Conservation (phyloP, 2,888 invertebrate genomes). For the Formica aserva region DNA sequence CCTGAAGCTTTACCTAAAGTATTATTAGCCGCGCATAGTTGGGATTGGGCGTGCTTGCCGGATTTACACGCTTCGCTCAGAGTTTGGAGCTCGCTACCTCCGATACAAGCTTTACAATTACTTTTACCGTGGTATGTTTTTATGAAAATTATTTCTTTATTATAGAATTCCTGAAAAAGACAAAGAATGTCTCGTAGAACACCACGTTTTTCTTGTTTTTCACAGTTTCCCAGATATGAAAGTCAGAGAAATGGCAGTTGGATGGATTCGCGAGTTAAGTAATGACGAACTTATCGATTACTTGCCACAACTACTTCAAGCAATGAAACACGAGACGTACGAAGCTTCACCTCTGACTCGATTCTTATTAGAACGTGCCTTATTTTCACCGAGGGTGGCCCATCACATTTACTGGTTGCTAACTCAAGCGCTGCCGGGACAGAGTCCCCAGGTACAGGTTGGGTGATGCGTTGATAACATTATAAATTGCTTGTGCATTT, state of each 20-base stretch:
- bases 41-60: conserved; percentile 95
- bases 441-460: conserved; percentile 91
- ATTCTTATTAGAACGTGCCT: conserved; percentile 93
- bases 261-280: conserved; percentile 92
- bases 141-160: conserved; percentile 48
- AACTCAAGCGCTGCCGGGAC: conserved; percentile 93
- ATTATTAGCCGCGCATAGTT: conserved; percentile 94
- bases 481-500: conserved; percentile 19
- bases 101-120: conserved; percentile 96
- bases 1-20: conserved; percentile 95
- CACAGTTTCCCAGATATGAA: conserved; percentile 96
- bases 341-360: conserved; percentile 95
- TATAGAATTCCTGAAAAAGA: neutral
- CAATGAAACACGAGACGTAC: conserved; percentile 95
- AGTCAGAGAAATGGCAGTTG: conserved; percentile 94
- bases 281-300: conserved; percentile 96
- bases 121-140: conserved; percentile 93
- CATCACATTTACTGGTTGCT: conserved; percentile 98
- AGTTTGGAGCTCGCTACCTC: conserved; percentile 94
- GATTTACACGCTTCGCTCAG: conserved; percentile 95
- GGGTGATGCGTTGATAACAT: conserved; percentile 37
- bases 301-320: conserved; percentile 97
- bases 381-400: conserved; percentile 95
- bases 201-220: conserved; percentile 30
- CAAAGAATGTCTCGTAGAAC: conserved; percentile 7